Conservation (phyloP, 2,888 invertebrate species). For the Euspilapteryx auroguttella region DNA sequence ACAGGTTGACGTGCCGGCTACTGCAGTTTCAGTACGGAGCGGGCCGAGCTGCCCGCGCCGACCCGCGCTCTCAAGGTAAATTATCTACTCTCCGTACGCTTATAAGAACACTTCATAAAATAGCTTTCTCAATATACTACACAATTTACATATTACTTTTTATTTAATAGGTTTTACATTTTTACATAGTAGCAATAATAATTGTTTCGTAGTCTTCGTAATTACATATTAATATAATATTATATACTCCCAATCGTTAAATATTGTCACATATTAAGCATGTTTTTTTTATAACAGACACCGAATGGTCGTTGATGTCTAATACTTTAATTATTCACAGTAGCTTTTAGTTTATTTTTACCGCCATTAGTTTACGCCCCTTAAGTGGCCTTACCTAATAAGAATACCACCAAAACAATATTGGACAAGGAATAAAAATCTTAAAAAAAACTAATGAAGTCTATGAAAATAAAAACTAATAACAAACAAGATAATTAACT, state of each 20-base stretch:
- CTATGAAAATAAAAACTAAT: too few species aligned
- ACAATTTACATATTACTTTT: constrained; percentile 59
- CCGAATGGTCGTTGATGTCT: constrained; percentile 34
- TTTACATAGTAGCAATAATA: constrained; percentile 59
- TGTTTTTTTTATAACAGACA: constrained; percentile 22
- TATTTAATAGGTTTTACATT: constrained; percentile 51
- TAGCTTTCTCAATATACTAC: constrained; percentile 54
- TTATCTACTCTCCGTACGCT: constrained; percentile 35
- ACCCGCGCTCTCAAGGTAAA: constrained; percentile 20
- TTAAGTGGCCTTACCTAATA: too few species aligned
- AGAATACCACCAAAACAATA: too few species aligned
- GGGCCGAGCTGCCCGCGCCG: too few species aligned
- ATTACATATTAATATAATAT: constrained; percentile 49
- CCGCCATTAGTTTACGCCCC: too few species aligned
- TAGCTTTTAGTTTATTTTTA: too few species aligned
- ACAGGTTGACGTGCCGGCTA: too few species aligned
- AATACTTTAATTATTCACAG: too few species aligned
- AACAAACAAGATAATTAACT: too few species aligned
- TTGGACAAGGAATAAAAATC: too few species aligned
- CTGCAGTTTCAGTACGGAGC: too few species aligned
- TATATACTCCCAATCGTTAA: constrained; percentile 54
- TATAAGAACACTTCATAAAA: constrained; percentile 60
- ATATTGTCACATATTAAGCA: constrained; percentile 59
- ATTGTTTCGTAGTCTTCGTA: constrained; percentile 53
- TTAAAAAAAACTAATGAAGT: too few species aligned